phyloP scores from a whole-genome alignment of 2,888 invertebrate species.

The Xylota segnis region DNA sequence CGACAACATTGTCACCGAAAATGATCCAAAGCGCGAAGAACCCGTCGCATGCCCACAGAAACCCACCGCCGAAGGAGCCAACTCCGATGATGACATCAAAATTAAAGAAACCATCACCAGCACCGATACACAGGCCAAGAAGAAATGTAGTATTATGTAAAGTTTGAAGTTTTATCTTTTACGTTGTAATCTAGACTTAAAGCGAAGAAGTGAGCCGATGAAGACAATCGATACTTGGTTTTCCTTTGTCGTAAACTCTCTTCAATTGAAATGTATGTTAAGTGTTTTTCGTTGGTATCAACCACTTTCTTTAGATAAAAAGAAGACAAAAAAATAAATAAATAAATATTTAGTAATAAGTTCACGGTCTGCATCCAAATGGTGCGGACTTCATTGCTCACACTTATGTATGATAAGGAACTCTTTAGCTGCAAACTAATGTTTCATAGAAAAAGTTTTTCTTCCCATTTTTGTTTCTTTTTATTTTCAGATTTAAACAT shows the following conservation, averaged over 20 bases:
- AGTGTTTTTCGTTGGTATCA: slow-evolving; percentile 33
- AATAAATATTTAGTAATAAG: slow-evolving; percentile 9
- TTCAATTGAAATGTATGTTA: slow-evolving; percentile 23
- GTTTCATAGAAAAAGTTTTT: not conserved
- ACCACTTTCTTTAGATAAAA: slow-evolving; percentile 22
- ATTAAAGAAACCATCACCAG: slow-evolving; percentile 48
- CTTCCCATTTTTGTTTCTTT: not conserved
- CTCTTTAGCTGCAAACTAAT: not conserved
- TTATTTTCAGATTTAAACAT: too few species aligned
- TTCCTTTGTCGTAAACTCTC: not conserved
- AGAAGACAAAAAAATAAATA: slow-evolving; percentile 10
- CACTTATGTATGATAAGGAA: not conserved
- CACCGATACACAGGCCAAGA: slow-evolving; percentile 55
- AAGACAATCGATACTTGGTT: slow-evolving; percentile 22
- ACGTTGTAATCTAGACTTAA: slow-evolving; percentile 48
- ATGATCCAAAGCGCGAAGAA: slow-evolving; percentile 27
- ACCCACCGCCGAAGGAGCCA: slow-evolving; percentile 42
- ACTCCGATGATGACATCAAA: slow-evolving; percentile 48
- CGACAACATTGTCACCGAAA: slow-evolving; percentile 62
- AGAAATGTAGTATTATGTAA: slow-evolving; percentile 71
- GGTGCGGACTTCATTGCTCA: slow-evolving; percentile 1
- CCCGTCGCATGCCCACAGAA: slow-evolving; percentile 24
- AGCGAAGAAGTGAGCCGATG: slow-evolving; percentile 6
- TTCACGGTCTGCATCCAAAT: not conserved
- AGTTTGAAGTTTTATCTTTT: slow-evolving; percentile 14